Base-by-base conservation (phyloP, 2,888 invertebrate species). In the Glomeris marginata region DNA sequence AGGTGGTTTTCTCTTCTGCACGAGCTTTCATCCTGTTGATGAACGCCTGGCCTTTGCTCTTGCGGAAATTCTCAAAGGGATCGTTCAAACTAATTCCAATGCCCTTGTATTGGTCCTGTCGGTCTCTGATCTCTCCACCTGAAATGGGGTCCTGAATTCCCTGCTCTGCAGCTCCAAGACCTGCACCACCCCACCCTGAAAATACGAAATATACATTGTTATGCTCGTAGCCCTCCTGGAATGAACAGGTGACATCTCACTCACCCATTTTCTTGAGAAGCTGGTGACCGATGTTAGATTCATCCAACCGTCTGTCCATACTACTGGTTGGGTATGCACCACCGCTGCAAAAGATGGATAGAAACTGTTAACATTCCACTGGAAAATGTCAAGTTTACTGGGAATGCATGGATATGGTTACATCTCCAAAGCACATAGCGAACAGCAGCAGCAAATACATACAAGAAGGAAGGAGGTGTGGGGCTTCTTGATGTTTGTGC, bases 51-150 rank as follows among this genome's bases (percentile, higher is more conserved):
- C 90, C 90, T 70, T 90, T 90, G 69, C 85, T 88, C 72, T 95
- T 95, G 59, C 95, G 77, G 71, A 94, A 95, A 70, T 88, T 90
- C 70, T 95, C 95, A 64, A 92, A 95, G 0, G 94, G 94, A 71
- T 95, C 95, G 64, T 86, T 87, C 54, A 88, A 71, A 66, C 85
- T 85, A 56, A 88, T 80, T 42, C 95, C 97, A 53, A 97, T 80
- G 55, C 97, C 97, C 75, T 83, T 92, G 69, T 90, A 97, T 72
- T 87, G 84, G 67, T 97, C 94, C 61, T 80, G 81, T 57, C 80
- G 77, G 65, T 97, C 94, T 10, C 97, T 74, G 18, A 76, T 86
- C 59, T 86, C 82, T 42, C 90, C 92, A 0, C 87, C 90, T 47
- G 84, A 80, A 58, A 97, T 90, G 0, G 95, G 95, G 57, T 91